Evolutionary conservation across 1,140 invertebrate genomes (phyloP).

Genomic region (Drosophila bifasciata): DNA sequence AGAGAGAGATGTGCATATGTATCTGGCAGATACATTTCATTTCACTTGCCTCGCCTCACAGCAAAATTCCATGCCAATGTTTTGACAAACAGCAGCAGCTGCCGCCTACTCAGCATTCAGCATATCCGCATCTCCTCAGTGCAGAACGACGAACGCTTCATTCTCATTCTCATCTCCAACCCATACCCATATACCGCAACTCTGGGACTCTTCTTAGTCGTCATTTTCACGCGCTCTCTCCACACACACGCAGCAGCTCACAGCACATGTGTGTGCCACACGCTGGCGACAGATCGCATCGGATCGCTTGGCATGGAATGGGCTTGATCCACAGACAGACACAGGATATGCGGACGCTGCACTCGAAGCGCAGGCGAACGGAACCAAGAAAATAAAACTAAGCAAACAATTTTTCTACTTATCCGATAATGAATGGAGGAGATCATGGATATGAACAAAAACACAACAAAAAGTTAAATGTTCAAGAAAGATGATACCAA

Average conservation of each 20-base stretch:
- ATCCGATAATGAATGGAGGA: slow-evolving; percentile 9
- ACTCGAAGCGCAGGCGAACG: slow-evolving; percentile 24
- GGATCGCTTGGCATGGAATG: slow-evolving; percentile 1
- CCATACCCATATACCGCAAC: background rate
- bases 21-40: slow-evolving; percentile 64
- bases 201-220: slow-evolving; percentile 25
- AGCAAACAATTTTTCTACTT: slow-evolving; percentile 10
- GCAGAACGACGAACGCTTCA: slow-evolving; percentile 17
- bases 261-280: slow-evolving; percentile 52
- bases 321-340: slow-evolving; percentile 15
- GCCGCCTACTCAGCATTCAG: slow-evolving; percentile 57
- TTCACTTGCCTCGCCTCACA: slow-evolving; percentile 48
- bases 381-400: background rate
- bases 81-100: slow-evolving; percentile 65
- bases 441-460: background rate
- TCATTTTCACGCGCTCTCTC: slow-evolving; percentile 61
- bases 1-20: slow-evolving; percentile 32
- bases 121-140: slow-evolving; percentile 39
- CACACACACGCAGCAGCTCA: no score
- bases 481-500: no score
- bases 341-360: slow-evolving; percentile 59
- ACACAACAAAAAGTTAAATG: no score
- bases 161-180: background rate
- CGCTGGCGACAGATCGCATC: slow-evolving; percentile 56
- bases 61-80: slow-evolving; percentile 54